These are phyloP conservation scores for Argyrosomus regius DNA, from an alignment of 2,797 vertebrate genomes.

Conservation along the genomic window DNA sequence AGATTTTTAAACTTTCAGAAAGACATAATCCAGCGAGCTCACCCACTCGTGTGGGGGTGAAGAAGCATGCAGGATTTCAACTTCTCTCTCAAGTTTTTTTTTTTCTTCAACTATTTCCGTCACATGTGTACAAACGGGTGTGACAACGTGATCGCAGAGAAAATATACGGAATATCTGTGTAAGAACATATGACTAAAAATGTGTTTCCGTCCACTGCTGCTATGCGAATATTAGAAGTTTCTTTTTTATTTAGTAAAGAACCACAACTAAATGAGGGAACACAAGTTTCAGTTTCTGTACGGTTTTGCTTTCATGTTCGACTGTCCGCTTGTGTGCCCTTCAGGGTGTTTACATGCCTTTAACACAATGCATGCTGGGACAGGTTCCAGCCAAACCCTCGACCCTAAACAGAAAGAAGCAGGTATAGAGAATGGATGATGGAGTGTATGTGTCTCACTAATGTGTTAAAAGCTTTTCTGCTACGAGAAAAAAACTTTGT, in stretches of 20 bases:
- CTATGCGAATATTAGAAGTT: background rate
- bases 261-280: too few relatives aligned
- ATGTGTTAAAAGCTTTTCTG: background rate
- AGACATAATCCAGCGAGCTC: background rate
- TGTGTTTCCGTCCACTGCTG: background rate
- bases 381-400: background rate
- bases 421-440: background rate
- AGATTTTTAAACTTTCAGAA: background rate
- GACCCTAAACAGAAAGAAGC: background rate
- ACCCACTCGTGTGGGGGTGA: background rate
- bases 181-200: background rate
- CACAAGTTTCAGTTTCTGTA: background rate
- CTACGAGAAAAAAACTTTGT: background rate
- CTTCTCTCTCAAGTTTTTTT: background rate
- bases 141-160: background rate
- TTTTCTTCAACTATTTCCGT: background rate
- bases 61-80: background rate
- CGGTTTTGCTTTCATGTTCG: background rate
- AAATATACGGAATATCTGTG: background rate
- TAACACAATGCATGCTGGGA: constrained; percentile 5
- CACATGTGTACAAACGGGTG: background rate
- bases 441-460: background rate
- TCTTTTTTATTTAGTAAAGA: too few relatives aligned
- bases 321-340: background rate
- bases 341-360: background rate